Evolutionary conservation across 2,888 invertebrate genomes (phyloP).

Genomic region (Nebria salina): DNA sequence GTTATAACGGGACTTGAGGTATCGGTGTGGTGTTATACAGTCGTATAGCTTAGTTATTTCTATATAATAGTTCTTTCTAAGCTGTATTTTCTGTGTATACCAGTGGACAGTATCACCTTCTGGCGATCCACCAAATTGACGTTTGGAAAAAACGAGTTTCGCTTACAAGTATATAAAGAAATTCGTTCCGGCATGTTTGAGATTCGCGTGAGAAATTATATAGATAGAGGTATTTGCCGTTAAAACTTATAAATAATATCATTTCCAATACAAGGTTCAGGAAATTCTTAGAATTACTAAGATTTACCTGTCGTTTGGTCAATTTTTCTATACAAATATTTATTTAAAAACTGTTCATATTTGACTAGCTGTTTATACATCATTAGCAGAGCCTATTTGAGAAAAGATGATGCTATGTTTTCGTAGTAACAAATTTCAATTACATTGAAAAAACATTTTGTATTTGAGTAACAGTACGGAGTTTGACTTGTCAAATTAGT

Average conservation of each 20-base stretch:
- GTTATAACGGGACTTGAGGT: slow-evolving; percentile 26
- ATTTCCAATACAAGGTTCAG: background rate
- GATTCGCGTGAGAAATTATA: background rate
- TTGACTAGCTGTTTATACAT: background rate
- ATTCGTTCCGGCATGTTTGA: background rate
- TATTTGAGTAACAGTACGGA: background rate
- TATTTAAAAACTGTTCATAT: background rate
- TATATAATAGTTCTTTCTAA: background rate
- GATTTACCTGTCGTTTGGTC: background rate
- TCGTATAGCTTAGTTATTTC: background rate
- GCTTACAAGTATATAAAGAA: background rate
- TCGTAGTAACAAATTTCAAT: background rate
- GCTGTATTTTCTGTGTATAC: background rate
- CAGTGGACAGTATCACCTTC: slow-evolving; percentile 4
- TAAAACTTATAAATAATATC: background rate
- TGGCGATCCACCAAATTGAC: slow-evolving; percentile 1
- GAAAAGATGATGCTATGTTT: background rate
- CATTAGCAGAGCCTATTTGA: background rate
- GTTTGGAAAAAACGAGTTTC: background rate
- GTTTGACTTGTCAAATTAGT: background rate
- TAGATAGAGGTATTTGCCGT: background rate
- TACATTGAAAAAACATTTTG: background rate
- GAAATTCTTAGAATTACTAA: background rate
- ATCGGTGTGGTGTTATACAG: background rate
- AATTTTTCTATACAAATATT: background rate